Conservation (phyloP, 2,113 vertebrate species). For the Microcebus ravelobensis region DNA sequence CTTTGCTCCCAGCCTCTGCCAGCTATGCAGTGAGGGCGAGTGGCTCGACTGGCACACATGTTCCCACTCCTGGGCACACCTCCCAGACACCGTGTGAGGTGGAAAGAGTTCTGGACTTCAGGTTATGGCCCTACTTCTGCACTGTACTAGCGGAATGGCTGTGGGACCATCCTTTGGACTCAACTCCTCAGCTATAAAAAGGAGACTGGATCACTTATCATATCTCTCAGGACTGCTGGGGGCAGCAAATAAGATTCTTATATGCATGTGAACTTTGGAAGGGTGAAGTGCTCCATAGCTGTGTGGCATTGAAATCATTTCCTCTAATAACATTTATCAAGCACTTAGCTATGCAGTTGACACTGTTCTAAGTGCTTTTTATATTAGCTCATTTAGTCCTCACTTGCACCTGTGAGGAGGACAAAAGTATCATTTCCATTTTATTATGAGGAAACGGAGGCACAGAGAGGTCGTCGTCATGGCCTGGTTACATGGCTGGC, state of each 20-base stretch:
- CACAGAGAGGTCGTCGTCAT: neutral
- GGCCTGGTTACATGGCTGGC: neutral
- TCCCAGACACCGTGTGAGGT: neutral
- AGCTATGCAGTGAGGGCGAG: neutral
- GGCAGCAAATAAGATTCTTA: neutral
- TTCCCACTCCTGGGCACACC: neutral
- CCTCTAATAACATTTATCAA: neutral
- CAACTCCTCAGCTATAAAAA: neutral
- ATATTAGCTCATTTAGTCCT: neutral
- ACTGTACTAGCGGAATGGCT: neutral
- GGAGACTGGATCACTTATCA: neutral
- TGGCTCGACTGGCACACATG: accelerated
- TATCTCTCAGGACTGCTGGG: neutral
- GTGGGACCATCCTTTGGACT: neutral
- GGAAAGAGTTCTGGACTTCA: neutral
- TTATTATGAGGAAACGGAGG: neutral
- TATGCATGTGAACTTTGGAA: neutral
- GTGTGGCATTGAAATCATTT: neutral
- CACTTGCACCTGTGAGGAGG: neutral
- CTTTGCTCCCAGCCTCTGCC: neutral
- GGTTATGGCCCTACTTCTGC: neutral
- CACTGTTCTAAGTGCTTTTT: neutral
- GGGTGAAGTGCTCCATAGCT: neutral
- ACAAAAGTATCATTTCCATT: accelerated
- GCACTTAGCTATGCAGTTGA: neutral